Percentiles rank a stretch among this genome's conserved stretches.
Evolutionary conservation across 1,140 invertebrate species (phyloP).

Genomic region (Papilio glaucus): DNA sequence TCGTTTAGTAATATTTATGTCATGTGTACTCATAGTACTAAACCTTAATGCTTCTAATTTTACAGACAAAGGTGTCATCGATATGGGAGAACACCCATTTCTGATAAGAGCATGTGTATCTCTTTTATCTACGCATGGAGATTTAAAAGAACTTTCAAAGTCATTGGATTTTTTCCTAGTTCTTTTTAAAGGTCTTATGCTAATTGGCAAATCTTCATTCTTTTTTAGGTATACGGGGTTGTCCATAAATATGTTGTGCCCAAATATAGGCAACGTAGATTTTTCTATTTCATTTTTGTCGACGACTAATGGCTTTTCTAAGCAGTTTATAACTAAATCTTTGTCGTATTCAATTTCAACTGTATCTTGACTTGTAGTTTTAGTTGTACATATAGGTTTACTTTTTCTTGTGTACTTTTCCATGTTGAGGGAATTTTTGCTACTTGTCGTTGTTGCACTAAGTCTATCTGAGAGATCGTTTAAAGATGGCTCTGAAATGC

Average conservation of each 20-base stretch:
- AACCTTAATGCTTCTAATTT: conserved; percentile 77
- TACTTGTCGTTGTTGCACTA: conserved; percentile 57
- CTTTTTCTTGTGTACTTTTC: conserved; percentile 48
- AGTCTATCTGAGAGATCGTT: conserved; percentile 69
- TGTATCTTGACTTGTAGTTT: conserved; percentile 61
- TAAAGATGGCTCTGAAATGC: conserved; percentile 70
- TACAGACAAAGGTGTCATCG: conserved; percentile 70
- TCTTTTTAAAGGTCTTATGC: conserved; percentile 71
- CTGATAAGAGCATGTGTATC: conserved; percentile 71
- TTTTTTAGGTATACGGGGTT: conserved; percentile 77
- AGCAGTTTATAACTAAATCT: conserved; percentile 72
- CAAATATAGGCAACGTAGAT: conserved; percentile 75
- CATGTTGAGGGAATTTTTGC: conserved; percentile 55
- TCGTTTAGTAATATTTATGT: conserved; percentile 67
- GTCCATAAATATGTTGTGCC: conserved; percentile 73
- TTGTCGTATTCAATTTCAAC: conserved; percentile 78
- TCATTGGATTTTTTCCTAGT: conserved; percentile 78
- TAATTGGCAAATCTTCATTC: conserved; percentile 55
- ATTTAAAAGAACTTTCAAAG: conserved; percentile 79
- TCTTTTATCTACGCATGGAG: conserved; percentile 74
- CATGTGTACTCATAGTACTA: conserved; percentile 76
- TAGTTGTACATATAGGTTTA: conserved; percentile 67
- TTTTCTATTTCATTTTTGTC: conserved; percentile 60
- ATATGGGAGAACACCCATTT: conserved; percentile 74
- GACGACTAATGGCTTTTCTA: conserved; percentile 67